A percentile compares a stretch with the other conserved stretches of the same genome.
Evolutionary conservation across 2,888 invertebrate species (phyloP).

Genomic region (Epistrophe eligans): DNA sequence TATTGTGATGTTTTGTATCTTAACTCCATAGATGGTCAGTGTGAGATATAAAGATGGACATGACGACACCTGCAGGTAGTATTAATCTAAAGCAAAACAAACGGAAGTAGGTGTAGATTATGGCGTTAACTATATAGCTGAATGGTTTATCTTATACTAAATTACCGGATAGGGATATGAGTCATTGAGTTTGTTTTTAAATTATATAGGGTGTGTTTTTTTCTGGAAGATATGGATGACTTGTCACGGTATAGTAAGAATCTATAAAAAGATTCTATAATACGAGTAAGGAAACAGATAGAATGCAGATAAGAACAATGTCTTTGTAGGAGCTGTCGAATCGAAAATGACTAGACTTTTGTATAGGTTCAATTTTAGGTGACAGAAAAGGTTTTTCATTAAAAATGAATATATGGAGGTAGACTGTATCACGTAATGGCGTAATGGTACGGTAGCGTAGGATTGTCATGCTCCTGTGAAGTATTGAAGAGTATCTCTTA

Average conservation of each 20-base stretch:
- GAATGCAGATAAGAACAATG: no score
- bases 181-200: slow-evolving; percentile 24
- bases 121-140: slow-evolving; percentile 47
- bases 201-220: background rate
- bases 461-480: no score
- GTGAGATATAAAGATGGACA: slow-evolving; percentile 67
- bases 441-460: no score
- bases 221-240: slow-evolving; percentile 7
- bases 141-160: slow-evolving; percentile 50
- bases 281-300: no score
- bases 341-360: no score
- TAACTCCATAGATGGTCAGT: slow-evolving; percentile 60
- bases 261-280: background rate
- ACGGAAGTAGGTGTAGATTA: slow-evolving; percentile 74
- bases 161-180: slow-evolving; percentile 53
- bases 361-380: no score
- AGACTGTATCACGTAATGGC: no score
- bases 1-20: slow-evolving; percentile 11
- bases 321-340: no score
- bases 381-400: no score
- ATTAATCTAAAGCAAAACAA: slow-evolving; percentile 30
- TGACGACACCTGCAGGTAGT: slow-evolving; percentile 51
- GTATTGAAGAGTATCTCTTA: no score
- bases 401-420: no score
- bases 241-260: background rate